phyloP scores from a whole-genome alignment of 2,797 vertebrate genomes.

The Rallus crepitans region DNA sequence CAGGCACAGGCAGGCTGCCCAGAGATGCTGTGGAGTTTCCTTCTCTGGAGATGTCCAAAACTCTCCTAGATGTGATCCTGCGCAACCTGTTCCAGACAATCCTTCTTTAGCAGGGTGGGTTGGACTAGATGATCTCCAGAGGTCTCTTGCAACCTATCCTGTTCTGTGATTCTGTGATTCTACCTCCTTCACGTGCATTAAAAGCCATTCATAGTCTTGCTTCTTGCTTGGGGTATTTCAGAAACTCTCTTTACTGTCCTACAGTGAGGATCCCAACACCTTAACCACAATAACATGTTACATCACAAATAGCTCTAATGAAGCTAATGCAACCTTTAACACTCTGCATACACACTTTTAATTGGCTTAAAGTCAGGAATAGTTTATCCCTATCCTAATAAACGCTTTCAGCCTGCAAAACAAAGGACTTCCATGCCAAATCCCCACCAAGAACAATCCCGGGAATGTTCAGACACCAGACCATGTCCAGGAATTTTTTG shows the following conservation, averaged over 20 bases:
- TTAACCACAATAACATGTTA: background rate
- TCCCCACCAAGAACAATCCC: background rate
- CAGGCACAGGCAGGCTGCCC: no score
- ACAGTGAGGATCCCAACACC: background rate
- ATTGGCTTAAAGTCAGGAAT: background rate
- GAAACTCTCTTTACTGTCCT: background rate
- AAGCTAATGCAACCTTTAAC: background rate
- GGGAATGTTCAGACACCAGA: background rate
- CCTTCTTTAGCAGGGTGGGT: no score
- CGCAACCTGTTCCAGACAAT: no score
- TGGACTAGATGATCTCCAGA: no score
- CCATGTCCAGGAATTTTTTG: background rate
- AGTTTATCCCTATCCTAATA: background rate
- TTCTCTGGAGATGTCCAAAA: no score
- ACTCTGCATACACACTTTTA: background rate
- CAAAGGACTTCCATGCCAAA: background rate
- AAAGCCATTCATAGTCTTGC: background rate
- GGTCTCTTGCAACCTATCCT: no score
- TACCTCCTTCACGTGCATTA: background rate
- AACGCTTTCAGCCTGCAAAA: background rate
- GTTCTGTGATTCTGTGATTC: background rate
- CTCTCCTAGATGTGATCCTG: no score
- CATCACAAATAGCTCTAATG: background rate
- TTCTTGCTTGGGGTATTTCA: background rate
- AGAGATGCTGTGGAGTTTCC: no score